A percentile compares a stretch with the other conserved stretches of the same genome.
Conservation (phyloP, 1,140 invertebrate species). For the Procambarus virginalis region DNA sequence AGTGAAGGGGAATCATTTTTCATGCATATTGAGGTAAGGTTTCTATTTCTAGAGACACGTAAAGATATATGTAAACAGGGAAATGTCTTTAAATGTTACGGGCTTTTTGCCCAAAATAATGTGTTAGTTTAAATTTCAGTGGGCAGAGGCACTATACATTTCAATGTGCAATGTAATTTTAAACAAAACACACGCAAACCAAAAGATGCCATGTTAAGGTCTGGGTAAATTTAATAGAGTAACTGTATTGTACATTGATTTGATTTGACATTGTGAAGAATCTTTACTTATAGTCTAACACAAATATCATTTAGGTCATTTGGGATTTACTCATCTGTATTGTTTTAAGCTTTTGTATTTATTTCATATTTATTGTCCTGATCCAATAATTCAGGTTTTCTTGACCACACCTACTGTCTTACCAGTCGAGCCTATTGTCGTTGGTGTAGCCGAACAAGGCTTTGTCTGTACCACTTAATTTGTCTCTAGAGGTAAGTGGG, state of each 20-base stretch:
- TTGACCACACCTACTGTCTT: conserved; percentile 63
- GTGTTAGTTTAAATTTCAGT: background rate
- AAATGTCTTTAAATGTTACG: background rate
- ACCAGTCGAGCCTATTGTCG: conserved; percentile 65
- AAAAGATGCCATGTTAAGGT: background rate
- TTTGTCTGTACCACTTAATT: conserved; percentile 62
- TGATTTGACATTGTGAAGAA: background rate
- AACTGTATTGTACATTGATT: background rate
- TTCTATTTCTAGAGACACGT: background rate
- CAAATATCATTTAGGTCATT: conserved; percentile 11
- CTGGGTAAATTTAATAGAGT: background rate
- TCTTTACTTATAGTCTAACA: background rate
- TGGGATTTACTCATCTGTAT: conserved; percentile 40
- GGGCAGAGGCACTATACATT: background rate
- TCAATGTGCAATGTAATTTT: background rate
- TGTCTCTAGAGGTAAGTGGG: conserved; percentile 63
- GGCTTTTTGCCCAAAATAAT: background rate
- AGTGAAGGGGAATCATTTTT: conserved; percentile 3
- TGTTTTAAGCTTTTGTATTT: conserved; percentile 65
- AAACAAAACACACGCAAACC: background rate
- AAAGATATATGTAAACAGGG: background rate
- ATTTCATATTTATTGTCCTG: conserved; percentile 66
- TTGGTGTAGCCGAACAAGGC: conserved; percentile 64
- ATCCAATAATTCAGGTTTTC: conserved; percentile 67
- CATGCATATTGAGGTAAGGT: conserved; percentile 3